Percentiles rank a stretch among this genome's conserved stretches.
These are phyloP conservation scores for Tachyglossus aculeatus DNA, from an alignment of 2,797 vertebrate genomes.

Conservation along the genomic window DNA sequence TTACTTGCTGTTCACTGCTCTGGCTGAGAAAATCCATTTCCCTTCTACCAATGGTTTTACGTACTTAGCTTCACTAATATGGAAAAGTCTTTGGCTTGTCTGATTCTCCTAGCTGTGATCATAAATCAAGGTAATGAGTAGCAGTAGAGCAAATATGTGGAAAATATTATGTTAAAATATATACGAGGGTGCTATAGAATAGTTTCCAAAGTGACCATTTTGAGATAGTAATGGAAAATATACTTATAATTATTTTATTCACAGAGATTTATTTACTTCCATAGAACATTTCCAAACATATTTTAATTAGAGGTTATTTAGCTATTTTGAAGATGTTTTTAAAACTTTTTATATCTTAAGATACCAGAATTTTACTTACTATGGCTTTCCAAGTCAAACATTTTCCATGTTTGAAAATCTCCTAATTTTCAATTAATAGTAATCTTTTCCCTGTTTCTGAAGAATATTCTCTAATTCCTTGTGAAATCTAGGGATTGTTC, in stretches of 20 bases:
- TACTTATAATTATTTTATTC: constrained; percentile 38
- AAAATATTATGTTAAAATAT: constrained; percentile 66
- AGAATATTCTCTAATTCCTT: background rate
- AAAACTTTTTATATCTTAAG: constrained; percentile 30
- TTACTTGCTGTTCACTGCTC: constrained; percentile 60
- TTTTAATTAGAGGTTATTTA: constrained; percentile 24
- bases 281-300: constrained; percentile 29
- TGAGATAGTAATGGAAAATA: constrained; percentile 65
- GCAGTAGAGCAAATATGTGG: constrained; percentile 67
- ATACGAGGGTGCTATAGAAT: constrained; percentile 54
- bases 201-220: constrained; percentile 33
- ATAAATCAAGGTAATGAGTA: constrained; percentile 75
- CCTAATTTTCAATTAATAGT: constrained; percentile 13
- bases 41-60: constrained; percentile 48
- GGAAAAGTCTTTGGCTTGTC: constrained; percentile 59
- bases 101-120: constrained; percentile 62
- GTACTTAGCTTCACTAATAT: constrained; percentile 58
- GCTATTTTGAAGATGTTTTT: constrained; percentile 13
- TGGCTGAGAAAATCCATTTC: constrained; percentile 67
- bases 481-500: constrained; percentile 9
- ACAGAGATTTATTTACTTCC: constrained; percentile 52
- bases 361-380: constrained; percentile 2
- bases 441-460: constrained; percentile 17
- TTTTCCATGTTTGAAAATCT: constrained; percentile 4
- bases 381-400: constrained; percentile 10